phyloP scores from a whole-genome alignment of 2,113 vertebrate species.

The Oncorhynchus nerka region DNA sequence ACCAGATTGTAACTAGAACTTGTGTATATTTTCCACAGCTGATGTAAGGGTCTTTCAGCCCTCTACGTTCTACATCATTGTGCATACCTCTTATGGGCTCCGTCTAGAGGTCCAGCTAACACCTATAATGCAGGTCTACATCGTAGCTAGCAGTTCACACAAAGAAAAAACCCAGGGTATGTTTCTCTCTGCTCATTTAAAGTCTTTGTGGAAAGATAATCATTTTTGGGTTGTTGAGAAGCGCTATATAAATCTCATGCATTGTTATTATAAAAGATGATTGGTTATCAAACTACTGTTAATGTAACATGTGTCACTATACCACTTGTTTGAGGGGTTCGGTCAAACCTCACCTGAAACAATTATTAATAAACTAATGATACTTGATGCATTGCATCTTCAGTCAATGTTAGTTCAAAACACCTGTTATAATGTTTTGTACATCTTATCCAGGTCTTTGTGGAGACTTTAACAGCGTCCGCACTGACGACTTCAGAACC shows the following conservation, averaged over 20 bases:
- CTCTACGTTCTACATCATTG: conserved; percentile 81
- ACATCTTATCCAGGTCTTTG: conserved; percentile 79
- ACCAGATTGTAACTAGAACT: background rate
- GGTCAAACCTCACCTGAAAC: background rate
- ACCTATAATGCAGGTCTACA: conserved; percentile 83
- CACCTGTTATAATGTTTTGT: background rate
- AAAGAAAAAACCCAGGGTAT: conserved; percentile 80
- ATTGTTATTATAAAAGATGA: too few relatives aligned
- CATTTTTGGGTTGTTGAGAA: too few relatives aligned
- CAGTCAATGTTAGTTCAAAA: too few relatives aligned
- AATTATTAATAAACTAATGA: background rate
- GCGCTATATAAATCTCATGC: too few relatives aligned
- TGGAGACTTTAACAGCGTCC: conserved; percentile 84
- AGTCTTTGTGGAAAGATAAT: too few relatives aligned
- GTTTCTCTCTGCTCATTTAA: conserved; percentile 7
- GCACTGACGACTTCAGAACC: conserved; percentile 80
- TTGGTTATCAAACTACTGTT: too few relatives aligned
- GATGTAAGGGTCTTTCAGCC: conserved; percentile 79
- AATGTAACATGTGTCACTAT: too few relatives aligned
- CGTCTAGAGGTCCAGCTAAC: conserved; percentile 78
- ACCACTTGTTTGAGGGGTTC: too few relatives aligned
- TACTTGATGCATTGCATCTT: background rate
- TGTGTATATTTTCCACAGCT: conserved; percentile 60
- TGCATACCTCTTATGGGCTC: conserved; percentile 75
- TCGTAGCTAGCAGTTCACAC: conserved; percentile 64